Conservation (phyloP, 2,888 invertebrate genomes). For the Sinodicranocentrus sp. region DNA sequence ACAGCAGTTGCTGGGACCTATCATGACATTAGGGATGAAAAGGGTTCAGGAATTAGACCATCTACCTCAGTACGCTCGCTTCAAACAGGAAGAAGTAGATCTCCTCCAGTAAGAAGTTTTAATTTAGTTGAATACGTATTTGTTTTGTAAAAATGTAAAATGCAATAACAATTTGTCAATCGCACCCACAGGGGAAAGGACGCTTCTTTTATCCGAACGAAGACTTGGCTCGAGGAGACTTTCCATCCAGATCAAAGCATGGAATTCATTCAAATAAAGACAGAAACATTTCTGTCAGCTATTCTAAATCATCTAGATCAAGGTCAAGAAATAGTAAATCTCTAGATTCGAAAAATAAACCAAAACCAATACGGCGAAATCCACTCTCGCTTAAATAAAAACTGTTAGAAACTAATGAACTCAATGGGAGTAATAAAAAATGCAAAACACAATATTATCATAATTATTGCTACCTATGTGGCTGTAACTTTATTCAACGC, state of each 20-base stretch:
- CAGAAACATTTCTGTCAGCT: background rate
- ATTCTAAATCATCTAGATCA: background rate
- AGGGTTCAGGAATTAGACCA: background rate
- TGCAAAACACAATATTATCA: too few relatives aligned
- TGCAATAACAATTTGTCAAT: background rate
- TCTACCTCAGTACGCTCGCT: slow-evolving; percentile 2
- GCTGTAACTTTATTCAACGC: background rate
- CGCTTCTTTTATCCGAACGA: slow-evolving; percentile 33
- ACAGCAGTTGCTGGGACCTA: slow-evolving; percentile 7
- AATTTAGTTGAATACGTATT: too few relatives aligned
- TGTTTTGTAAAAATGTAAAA: too few relatives aligned
- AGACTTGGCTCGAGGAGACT: slow-evolving; percentile 48
- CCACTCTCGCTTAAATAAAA: too few relatives aligned
- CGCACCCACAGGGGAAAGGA: slow-evolving; percentile 7
- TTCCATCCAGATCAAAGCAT: slow-evolving; percentile 32
- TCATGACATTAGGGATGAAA: slow-evolving; percentile 2
- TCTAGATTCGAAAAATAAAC: too few relatives aligned
- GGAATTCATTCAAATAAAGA: slow-evolving; percentile 16
- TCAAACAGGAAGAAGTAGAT: slow-evolving; percentile 10
- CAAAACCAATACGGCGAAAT: too few relatives aligned
- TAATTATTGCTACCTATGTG: background rate
- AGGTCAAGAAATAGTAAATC: background rate
- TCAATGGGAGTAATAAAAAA: background rate
- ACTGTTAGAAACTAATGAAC: too few relatives aligned
- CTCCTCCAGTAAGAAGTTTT: slow-evolving; percentile 21